Base-by-base conservation (phyloP, 37 sponge, comb jelly and placozoan genomes). In the Bolinopsis microptera region DNA sequence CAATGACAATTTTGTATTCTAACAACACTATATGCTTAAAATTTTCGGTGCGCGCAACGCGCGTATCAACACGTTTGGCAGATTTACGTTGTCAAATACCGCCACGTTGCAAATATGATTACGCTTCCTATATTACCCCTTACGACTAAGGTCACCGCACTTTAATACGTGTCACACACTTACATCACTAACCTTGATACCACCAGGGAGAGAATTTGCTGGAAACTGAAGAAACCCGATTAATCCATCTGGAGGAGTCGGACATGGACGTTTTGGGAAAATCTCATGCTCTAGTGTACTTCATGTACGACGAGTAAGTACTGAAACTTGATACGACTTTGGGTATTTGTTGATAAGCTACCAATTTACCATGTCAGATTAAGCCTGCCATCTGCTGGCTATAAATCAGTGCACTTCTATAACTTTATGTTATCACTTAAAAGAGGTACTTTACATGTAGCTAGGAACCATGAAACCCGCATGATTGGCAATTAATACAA, bases 231-330 rank as follows among this genome's bases (percentile, higher is more conserved):
- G 90, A 86, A 38, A 25, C 41, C 32, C 2, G 27, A 16, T 1
- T 86, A 0, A 1, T 86, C 0, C 30, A 86, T 38, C 32, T 86
- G 18, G 36, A 35, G 1, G 61, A 39, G 30, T 28, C 22, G 26
- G 39, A 86, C 31, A 41, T 86, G 61, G 90, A 86, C 25, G 24
- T 86, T 9, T n/a, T 86, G 26, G 90, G 90, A 16, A 86, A 86
- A 23, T 86, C 90, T 3, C 90, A 86, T 48, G 34, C 90, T 41
- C 90, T 86, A 8, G 35, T 86, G 36, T 86, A 86, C 30, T 40
- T 86, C 28, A 41, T 86, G 61, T 86, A 86, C 39, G 90, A 86
- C 61, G 90, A 86, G 90, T 86, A 34, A 86, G 90, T 86, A 40
- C 9, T n/a, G 68, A 18, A 18, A 61, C n/a, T n/a, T 48, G 13